phyloP scores from a whole-genome alignment of 2,888 invertebrate genomes.

The Willowsia nigromaculata region DNA sequence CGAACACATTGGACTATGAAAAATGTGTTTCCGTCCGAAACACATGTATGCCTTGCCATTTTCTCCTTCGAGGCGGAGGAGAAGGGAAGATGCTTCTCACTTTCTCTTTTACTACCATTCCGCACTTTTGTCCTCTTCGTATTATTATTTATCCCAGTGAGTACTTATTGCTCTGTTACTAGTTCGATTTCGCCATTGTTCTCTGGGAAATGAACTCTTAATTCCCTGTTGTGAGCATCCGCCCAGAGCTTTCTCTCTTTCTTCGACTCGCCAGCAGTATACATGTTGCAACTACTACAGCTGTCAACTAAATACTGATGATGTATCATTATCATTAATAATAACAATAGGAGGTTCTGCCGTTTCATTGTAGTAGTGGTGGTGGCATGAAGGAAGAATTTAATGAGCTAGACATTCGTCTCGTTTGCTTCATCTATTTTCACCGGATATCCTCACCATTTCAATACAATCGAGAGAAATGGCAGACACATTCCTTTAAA shows the following conservation, averaged over 20 bases:
- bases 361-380: constrained; percentile 12
- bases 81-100: constrained; percentile 43
- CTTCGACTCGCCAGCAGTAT: background rate
- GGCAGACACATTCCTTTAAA: constrained; percentile 31
- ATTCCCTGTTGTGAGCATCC: constrained; percentile 67
- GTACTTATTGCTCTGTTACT: constrained; percentile 16
- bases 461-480: constrained; percentile 35
- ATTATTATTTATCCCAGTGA: constrained; percentile 19
- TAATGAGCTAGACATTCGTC: constrained; percentile 64
- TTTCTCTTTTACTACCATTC: background rate
- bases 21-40: constrained; percentile 65
- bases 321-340: constrained; percentile 68
- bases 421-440: constrained; percentile 59
- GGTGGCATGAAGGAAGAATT: constrained; percentile 36
- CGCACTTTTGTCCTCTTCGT: constrained; percentile 11
- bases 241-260: constrained; percentile 18
- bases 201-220: constrained; percentile 68
- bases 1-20: constrained; percentile 59
- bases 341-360: constrained; percentile 64
- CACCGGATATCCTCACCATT: constrained; percentile 58
- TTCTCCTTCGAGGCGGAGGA: constrained; percentile 31
- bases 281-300: constrained; percentile 17
- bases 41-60: constrained; percentile 52
- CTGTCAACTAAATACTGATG: constrained; percentile 65
- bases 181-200: constrained; percentile 57